Conservation (phyloP, 2,888 invertebrate genomes). For the Colletes collaris region DNA sequence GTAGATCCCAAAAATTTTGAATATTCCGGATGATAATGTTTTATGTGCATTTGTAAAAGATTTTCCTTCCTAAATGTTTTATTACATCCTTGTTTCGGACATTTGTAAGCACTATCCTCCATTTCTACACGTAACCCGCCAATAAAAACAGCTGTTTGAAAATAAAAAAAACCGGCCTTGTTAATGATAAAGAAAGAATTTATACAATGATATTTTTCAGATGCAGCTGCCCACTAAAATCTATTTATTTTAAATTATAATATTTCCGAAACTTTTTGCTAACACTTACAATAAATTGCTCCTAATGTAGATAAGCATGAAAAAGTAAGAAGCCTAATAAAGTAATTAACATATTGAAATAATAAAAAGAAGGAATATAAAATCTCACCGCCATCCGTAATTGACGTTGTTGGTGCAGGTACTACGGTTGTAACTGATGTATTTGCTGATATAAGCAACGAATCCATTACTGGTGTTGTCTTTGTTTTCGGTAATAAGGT, state of each 20-base stretch:
- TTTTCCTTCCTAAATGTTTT: slow-evolving; percentile 96
- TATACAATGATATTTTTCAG: not conserved
- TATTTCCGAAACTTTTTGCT: slow-evolving; percentile 83
- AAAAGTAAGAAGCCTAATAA: slow-evolving; percentile 40
- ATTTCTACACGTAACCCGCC: slow-evolving; percentile 85
- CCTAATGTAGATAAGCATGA: slow-evolving; percentile 63
- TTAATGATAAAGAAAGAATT: slow-evolving; percentile 72
- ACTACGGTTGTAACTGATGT: slow-evolving; percentile 42
- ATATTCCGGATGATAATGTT: slow-evolving; percentile 95
- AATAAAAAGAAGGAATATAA: not conserved
- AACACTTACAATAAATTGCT: slow-evolving; percentile 76
- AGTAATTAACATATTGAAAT: not conserved
- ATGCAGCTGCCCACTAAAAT: slow-evolving; percentile 4
- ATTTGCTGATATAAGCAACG: slow-evolving; percentile 42
- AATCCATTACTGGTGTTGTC: slow-evolving; percentile 56
- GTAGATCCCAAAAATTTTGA: slow-evolving; percentile 90
- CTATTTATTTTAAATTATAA: slow-evolving; percentile 82
- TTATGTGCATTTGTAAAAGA: slow-evolving; percentile 95
- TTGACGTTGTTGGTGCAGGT: slow-evolving; percentile 65
- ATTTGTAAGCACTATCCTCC: slow-evolving; percentile 87
- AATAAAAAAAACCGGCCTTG: slow-evolving; percentile 81
- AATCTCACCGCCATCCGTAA: slow-evolving; percentile 75
- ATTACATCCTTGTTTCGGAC: slow-evolving; percentile 92
- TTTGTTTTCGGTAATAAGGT: slow-evolving; percentile 80
- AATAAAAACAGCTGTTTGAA: slow-evolving; percentile 83